A percentile compares a stretch with the other conserved stretches of the same genome.
phyloP scores from a whole-genome alignment of 2,888 invertebrate species.

The Drosophila kambysellisi region DNA sequence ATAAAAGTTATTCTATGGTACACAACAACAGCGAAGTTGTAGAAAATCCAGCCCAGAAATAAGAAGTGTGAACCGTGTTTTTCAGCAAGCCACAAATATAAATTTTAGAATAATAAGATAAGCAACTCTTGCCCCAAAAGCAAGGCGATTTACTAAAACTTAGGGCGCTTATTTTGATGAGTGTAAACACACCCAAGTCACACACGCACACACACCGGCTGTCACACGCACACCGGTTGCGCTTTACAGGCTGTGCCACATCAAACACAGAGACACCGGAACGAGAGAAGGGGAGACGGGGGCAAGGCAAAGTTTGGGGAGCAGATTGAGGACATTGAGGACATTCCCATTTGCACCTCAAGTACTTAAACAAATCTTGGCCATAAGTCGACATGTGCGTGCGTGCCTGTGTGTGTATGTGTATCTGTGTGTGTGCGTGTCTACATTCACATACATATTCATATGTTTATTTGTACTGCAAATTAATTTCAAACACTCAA shows the following conservation, averaged over 20 bases:
- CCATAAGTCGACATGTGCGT: constrained; percentile 51
- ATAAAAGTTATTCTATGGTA: neutral
- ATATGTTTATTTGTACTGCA: constrained; percentile 27
- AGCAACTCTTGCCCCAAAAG: neutral
- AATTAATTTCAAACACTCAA: constrained; percentile 63
- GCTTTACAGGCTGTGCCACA: constrained; percentile 45
- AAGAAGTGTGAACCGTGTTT: neutral
- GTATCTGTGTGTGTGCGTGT: constrained; percentile 23
- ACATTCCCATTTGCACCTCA: constrained; percentile 71
- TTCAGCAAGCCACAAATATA: neutral
- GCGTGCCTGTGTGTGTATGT: constrained; percentile 33
- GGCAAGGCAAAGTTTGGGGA: neutral
- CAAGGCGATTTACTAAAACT: neutral
- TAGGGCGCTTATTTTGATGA: constrained; percentile 11
- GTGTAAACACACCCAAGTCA: constrained; percentile 67
- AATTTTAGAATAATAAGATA: neutral
- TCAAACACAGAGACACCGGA: constrained; percentile 59
- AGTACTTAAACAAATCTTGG: constrained; percentile 62
- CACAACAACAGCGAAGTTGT: neutral
- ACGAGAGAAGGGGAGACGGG: neutral
- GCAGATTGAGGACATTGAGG: constrained; percentile 33
- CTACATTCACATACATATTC: constrained; percentile 7
- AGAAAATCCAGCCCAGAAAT: neutral
- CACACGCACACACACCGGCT: constrained; percentile 23
- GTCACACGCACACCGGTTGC: constrained; percentile 32